Percentiles rank a stretch among this genome's conserved stretches.
These are phyloP conservation scores for Etheostoma nigrum DNA, from an alignment of 2,797 vertebrate genomes.

Conservation along the genomic window DNA sequence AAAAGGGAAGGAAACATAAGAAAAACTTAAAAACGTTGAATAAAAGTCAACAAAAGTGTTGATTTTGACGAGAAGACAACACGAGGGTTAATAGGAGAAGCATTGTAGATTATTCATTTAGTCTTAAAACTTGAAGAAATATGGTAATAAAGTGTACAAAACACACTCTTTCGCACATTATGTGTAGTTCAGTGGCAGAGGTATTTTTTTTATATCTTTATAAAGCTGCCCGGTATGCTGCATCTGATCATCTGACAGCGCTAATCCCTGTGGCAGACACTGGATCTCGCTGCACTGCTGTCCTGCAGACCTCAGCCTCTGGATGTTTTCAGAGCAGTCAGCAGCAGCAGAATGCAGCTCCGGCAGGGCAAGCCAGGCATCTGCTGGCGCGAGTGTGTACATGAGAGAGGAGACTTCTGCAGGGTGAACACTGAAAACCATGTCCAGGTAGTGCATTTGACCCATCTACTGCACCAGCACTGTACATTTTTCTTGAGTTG, in stretches of 20 bases:
- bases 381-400: background rate
- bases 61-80: too few species aligned
- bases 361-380: background rate
- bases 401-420: constrained; percentile 5
- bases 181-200: background rate
- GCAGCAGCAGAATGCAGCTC: constrained; percentile 47
- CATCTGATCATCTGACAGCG: constrained; percentile 56
- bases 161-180: background rate
- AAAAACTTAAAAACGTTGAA: too few species aligned
- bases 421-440: constrained; percentile 10
- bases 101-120: background rate
- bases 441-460: background rate
- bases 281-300: constrained; percentile 57
- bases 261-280: constrained; percentile 59
- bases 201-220: constrained; percentile 45
- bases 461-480: background rate
- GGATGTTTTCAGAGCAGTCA: constrained; percentile 44
- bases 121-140: background rate
- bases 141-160: background rate
- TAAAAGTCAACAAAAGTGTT: too few species aligned
- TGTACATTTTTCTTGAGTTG: background rate
- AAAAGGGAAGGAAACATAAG: too few species aligned
- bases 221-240: constrained; percentile 8
- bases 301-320: constrained; percentile 46
- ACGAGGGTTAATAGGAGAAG: background rate